A percentile compares a stretch with the other conserved stretches of the same genome.
These are phyloP conservation scores for Sebastes iracundus DNA, from an alignment of 2,797 vertebrate species.

Conservation along the genomic window DNA sequence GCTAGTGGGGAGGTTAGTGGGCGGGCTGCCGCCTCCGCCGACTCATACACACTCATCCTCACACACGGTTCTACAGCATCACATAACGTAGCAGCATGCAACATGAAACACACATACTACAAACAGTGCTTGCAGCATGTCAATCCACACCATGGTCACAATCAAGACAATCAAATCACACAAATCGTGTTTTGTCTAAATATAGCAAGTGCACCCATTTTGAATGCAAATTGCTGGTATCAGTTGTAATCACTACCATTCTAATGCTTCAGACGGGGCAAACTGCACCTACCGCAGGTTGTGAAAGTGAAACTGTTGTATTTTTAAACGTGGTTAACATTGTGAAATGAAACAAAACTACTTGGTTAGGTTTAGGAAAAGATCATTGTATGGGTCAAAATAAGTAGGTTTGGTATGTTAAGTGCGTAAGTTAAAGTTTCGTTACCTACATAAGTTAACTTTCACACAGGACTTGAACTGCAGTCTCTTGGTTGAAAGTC, in stretches of 20 bases:
- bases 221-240: neutral
- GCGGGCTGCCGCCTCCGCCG: neutral
- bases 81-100: neutral
- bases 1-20: slow-evolving; percentile 18
- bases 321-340: neutral
- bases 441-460: too few species aligned
- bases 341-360: too few species aligned
- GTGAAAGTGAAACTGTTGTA: neutral
- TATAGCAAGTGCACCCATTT: too few species aligned
- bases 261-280: neutral
- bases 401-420: too few species aligned
- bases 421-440: too few species aligned
- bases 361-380: too few species aligned
- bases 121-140: neutral
- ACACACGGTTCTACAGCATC: neutral
- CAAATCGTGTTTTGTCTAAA: neutral
- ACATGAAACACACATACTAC: neutral
- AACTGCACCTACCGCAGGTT: neutral
- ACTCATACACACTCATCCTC: neutral
- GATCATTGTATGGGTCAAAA: too few species aligned
- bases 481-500: too few species aligned
- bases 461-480: too few species aligned
- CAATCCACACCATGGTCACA: neutral
- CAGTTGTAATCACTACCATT: neutral
- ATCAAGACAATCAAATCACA: neutral